Evolutionary conservation across 2,797 vertebrate genomes (phyloP).

Genomic region (Steatocranus sp.): DNA sequence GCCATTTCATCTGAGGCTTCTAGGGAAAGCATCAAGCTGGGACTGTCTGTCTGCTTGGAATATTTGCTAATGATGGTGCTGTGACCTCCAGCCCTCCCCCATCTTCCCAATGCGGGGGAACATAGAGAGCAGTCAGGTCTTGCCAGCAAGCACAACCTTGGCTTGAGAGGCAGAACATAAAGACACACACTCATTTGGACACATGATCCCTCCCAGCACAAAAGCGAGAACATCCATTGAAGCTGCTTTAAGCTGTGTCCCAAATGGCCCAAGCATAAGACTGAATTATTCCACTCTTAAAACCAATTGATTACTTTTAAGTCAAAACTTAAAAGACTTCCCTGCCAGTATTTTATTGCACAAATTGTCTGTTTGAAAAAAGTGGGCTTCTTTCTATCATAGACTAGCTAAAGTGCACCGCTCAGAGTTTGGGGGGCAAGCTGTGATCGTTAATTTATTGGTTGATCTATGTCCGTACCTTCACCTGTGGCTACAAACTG

Average conservation of each 20-base stretch:
- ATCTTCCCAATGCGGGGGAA: not conserved
- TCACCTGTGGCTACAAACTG: not conserved
- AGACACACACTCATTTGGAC: not conserved
- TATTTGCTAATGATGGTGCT: conserved; percentile 46
- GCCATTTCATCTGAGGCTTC: conserved; percentile 64
- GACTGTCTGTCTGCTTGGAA: conserved; percentile 47
- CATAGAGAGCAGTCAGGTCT: not conserved
- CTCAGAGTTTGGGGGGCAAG: fast-evolving
- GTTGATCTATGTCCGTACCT: fast-evolving
- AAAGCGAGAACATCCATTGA: not conserved
- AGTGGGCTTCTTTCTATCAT: not conserved
- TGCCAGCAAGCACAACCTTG: not conserved
- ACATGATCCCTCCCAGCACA: not conserved
- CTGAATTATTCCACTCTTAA: not conserved
- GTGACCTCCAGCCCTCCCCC: not conserved
- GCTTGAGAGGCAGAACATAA: not conserved
- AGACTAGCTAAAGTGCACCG: not conserved
- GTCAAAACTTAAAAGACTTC: not conserved
- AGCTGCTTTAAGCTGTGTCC: not conserved
- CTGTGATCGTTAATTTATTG: not conserved
- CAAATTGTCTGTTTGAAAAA: not conserved
- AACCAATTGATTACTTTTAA: not conserved
- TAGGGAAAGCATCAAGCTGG: conserved; percentile 53
- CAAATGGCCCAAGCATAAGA: not conserved
- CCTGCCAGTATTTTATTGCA: not conserved